Conservation (phyloP, 2,113 vertebrate species). For the Leiothrix lutea region DNA sequence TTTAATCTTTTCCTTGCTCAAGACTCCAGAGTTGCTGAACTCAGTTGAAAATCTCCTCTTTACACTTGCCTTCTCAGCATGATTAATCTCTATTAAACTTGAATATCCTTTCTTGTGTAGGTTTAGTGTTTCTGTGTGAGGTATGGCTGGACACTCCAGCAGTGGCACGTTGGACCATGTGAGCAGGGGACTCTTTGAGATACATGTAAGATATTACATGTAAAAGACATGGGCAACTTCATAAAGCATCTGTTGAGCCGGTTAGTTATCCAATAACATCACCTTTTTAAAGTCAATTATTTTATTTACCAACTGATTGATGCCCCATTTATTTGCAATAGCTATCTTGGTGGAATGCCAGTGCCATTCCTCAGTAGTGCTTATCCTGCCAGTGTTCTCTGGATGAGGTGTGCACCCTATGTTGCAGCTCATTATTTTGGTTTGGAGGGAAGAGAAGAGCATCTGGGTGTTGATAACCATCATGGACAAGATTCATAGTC, state of each 20-base stretch:
- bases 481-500: neutral
- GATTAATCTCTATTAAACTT: neutral
- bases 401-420: neutral
- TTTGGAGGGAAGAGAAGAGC: neutral
- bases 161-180: neutral
- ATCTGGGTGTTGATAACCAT: neutral
- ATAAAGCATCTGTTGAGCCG: neutral
- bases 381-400: neutral
- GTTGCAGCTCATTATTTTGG: neutral
- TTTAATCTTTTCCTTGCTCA: neutral
- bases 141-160: neutral
- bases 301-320: constrained; percentile 43
- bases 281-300: constrained; percentile 41
- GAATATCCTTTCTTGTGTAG: neutral
- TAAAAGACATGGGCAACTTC: neutral
- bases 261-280: constrained; percentile 37
- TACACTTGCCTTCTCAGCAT: neutral
- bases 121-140: neutral
- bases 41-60: neutral
- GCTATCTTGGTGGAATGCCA: constrained; percentile 48
- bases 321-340: constrained; percentile 44
- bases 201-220: neutral
- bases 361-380: neutral
- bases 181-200: neutral
- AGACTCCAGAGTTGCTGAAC: neutral